Conservation (phyloP, 92 coral and sea anemone genomes). For the Umimayanthus kanabou region DNA sequence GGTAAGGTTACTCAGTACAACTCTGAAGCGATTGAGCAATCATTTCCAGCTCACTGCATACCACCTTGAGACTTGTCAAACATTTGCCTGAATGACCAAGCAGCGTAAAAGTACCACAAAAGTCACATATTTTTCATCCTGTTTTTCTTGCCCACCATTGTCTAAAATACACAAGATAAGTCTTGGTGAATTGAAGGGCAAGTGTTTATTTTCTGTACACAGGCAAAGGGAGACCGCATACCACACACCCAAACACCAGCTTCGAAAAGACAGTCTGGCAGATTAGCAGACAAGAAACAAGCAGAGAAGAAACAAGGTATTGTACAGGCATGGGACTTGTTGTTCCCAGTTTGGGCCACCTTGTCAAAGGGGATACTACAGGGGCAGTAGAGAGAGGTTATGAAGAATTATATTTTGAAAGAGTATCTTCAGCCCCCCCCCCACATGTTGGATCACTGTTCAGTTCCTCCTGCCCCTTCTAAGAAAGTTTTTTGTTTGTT, state of each 20-base stretch:
- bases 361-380: too few relatives aligned
- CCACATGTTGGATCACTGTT: too few relatives aligned
- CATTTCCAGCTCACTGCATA: too few relatives aligned
- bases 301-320: slow-evolving; percentile 75
- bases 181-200: too few relatives aligned
- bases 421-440: too few relatives aligned
- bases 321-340: slow-evolving; percentile 40
- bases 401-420: too few relatives aligned
- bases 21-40: background rate
- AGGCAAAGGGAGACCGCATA: slow-evolving; percentile 98
- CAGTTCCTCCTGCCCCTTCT: too few relatives aligned
- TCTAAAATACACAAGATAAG: too few relatives aligned
- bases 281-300: slow-evolving; percentile 69
- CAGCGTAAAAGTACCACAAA: background rate
- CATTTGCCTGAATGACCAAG: background rate
- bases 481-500: too few relatives aligned
- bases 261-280: slow-evolving; percentile 55
- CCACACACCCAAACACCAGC: slow-evolving; percentile 61
- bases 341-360: too few relatives aligned
- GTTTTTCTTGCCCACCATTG: background rate
- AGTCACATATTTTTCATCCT: background rate
- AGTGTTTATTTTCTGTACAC: background rate
- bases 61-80: background rate
- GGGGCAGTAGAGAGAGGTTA: too few relatives aligned
- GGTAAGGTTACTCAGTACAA: slow-evolving; percentile 49